Evolutionary conservation across 2,797 vertebrate genomes (phyloP).

Genomic region (Siniperca obscura): DNA sequence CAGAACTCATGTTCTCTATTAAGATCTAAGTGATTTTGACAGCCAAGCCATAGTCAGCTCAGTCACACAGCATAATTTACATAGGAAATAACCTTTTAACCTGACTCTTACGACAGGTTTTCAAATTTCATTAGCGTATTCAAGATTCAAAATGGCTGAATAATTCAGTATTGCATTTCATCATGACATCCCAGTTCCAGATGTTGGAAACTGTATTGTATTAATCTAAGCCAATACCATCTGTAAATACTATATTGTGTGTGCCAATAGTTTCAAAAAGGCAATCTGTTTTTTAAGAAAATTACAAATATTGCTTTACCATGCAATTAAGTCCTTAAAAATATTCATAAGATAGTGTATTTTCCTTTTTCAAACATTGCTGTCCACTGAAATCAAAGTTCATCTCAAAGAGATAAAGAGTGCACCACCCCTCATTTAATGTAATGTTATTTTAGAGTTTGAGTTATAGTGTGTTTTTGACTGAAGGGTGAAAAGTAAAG

Average conservation of each 20-base stretch:
- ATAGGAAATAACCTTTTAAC: constrained; percentile 32
- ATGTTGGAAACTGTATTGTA: not conserved
- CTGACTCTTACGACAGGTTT: constrained; percentile 38
- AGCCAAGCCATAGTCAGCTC: constrained; percentile 41
- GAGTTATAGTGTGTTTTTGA: constrained; percentile 27
- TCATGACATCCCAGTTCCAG: not conserved
- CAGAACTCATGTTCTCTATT: constrained; percentile 28
- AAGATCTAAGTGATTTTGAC: constrained; percentile 37
- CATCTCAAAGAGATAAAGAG: constrained; percentile 12
- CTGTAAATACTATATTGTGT: not conserved
- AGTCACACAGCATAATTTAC: constrained; percentile 34
- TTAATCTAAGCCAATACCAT: not conserved
- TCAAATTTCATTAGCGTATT: constrained; percentile 36
- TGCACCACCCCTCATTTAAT: not conserved
- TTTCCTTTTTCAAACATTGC: constrained; percentile 6
- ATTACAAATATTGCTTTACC: not conserved
- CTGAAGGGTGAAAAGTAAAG: constrained; percentile 50
- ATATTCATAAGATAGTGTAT: not conserved
- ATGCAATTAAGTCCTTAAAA: not conserved
- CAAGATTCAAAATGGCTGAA: constrained; percentile 24
- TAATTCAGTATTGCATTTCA: constrained; percentile 8
- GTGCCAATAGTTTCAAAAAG: not conserved
- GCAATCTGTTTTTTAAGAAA: not conserved
- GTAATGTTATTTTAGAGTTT: constrained; percentile 33
- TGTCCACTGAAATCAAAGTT: constrained; percentile 28